Evolutionary conservation across 1,140 invertebrate species (phyloP), one percentile per base, ranked within the genome.

Genomic region (Phthorimaea operculella): DNA sequence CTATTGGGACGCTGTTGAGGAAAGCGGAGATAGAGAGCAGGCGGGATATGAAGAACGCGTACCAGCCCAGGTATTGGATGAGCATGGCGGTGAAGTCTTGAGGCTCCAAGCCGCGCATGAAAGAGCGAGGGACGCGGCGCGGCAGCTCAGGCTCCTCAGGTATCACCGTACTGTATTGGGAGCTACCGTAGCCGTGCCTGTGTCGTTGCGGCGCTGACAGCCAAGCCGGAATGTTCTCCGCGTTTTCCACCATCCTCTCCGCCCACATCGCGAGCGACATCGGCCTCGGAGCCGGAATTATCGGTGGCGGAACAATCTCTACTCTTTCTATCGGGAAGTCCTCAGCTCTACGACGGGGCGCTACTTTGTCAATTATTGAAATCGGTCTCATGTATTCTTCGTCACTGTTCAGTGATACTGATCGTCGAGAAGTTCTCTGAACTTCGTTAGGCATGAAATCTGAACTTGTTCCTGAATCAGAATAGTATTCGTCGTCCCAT

Each of bases 1-100:
- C 80, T 7, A 81, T 60, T 0, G 90, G 87, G 72, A 89, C 91
- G 69, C 92, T 92, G 58, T 90, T 87, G n/a, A 89, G 90, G 67
- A 92, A 92, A 0, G 88, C 85, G 8, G 89, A 87, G 33, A 93
- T 87, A n/a, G 91, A 87, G 11, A 93, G 79, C 72, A 93, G 83
- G 34, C 92, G 85, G 12, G 90, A 86, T 4, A 89, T 65, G 21
- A 93, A 89, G 64, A 92, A 93, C 15, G 89, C 80, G 47, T 91
- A 90, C 92, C 92, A 93, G 68, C 90, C 92, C 11, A 90, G 74
- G 65, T 91, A 92, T 10, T 90, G 85, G 9, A 92, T 75, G 7
- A 90, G 77, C 57, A 88, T 88, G 9, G 90, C 90, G 0, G 90
- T 85, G 3, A 89, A 85, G 66, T 93, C 91, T 64, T 92, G 91